Evolutionary conservation across 35 echinoderm and acorn worm genomes (phyloP).

Genomic region (Heliocidaris erythrogramma): DNA sequence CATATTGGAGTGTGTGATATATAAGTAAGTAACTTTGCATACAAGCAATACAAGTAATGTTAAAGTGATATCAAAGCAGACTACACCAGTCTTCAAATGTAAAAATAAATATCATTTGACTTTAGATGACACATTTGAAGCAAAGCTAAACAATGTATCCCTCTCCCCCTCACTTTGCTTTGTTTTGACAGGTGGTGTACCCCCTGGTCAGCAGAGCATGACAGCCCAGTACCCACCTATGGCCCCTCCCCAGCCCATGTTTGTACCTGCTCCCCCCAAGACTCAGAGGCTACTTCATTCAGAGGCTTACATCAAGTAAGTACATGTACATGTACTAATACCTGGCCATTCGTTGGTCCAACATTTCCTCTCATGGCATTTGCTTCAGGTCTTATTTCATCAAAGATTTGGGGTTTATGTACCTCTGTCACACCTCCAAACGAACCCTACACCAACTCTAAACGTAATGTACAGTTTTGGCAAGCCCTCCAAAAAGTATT

Average conservation of each 20-base stretch:
- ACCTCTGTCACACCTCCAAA: neutral
- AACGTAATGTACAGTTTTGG: too few relatives aligned
- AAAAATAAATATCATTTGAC: too few relatives aligned
- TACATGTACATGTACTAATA: too few relatives aligned
- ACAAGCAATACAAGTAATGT: too few relatives aligned
- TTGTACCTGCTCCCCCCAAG: constrained; percentile 87
- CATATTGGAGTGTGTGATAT: too few relatives aligned
- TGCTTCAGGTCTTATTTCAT: neutral
- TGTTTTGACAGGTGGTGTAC: constrained; percentile 15
- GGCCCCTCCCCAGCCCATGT: constrained; percentile 82
- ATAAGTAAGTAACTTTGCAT: too few relatives aligned
- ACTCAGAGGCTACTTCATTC: constrained; percentile 94
- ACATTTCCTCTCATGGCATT: neutral
- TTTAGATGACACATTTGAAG: too few relatives aligned
- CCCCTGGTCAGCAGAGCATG: constrained; percentile 33
- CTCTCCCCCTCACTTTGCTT: neutral
- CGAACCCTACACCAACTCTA: too few relatives aligned
- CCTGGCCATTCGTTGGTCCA: neutral
- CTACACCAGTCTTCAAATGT: too few relatives aligned
- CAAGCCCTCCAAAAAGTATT: too few relatives aligned
- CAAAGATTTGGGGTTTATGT: neutral
- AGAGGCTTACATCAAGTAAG: constrained; percentile 95
- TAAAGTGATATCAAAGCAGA: too few relatives aligned
- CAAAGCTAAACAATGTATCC: too few relatives aligned
- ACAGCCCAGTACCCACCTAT: constrained; percentile 48